Evolutionary conservation across 1,140 invertebrate species (phyloP), one percentile per base, ranked within the genome.

Genomic region (Thaumetopoea pityocampa): DNA sequence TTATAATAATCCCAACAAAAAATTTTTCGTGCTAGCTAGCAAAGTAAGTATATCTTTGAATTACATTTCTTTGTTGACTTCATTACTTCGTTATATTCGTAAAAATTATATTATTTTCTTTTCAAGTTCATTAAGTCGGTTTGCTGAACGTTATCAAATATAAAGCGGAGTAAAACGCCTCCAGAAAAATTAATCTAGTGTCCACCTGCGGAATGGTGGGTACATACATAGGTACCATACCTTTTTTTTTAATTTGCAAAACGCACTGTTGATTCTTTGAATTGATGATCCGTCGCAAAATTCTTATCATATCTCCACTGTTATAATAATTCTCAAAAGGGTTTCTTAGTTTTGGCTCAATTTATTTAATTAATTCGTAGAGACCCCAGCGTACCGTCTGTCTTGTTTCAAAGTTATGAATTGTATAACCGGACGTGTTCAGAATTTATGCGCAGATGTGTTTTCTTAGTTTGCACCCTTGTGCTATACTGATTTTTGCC

Each of bases 131-230:
- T 14, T 27, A 27, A 18, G 10, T 6, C 9, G 22, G 22, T 36
- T 40, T 26, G 10, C 24, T 10, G 23, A 32, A 38, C 23, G 37
- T 38, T 47, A 34, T 32, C 10, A 11, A 41, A 27, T 18, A 35
- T 30, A 26, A 36, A 16, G 32, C 57, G 46, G 57, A 66, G 58
- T 61, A 63, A 67, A 76, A 72, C 52, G 71, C 68, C 64, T 29
- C 53, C 54, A 66, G 67, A 78, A 78, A 79, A 80, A 72, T 76
- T 78, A 80, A 80, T 80, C 71, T 80, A 57, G 64, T 70, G 71
- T 65, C 63, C 61, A n/a, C n/a, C n/a, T n/a, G n/a, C n/a, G n/a
- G n/a, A n/a, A n/a, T n/a, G n/a, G n/a, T n/a, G n/a, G n/a, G n/a
- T n/a, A n/a, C n/a, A n/a, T n/a, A n/a, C n/a, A n/a, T n/a, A n/a